Evolutionary conservation across 2,888 invertebrate genomes (phyloP).

Genomic region (Ophonus ardosiacus): DNA sequence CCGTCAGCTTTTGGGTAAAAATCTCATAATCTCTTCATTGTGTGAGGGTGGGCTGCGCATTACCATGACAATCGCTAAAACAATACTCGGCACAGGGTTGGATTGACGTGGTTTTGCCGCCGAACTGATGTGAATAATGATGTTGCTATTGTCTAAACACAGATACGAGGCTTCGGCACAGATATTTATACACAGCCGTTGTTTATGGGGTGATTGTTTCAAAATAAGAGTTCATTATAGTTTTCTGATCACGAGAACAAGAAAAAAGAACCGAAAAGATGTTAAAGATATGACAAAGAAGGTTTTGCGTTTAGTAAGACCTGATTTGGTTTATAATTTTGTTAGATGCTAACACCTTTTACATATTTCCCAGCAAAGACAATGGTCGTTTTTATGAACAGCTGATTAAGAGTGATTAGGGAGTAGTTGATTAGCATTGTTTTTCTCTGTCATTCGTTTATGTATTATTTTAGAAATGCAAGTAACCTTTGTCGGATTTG

Average conservation of each 20-base stretch:
- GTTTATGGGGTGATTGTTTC: constrained; percentile 41
- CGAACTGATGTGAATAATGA: constrained; percentile 42
- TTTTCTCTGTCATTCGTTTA: too few relatives aligned
- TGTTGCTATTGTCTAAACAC: constrained; percentile 48
- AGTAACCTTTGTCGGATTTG: too few relatives aligned
- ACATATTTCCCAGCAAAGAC: too few relatives aligned
- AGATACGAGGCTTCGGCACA: not conserved
- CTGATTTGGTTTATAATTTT: not conserved
- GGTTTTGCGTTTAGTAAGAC: not conserved
- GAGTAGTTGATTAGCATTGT: too few relatives aligned
- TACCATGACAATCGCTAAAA: constrained; percentile 58
- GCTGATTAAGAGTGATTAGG: too few relatives aligned
- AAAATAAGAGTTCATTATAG: constrained; percentile 33
- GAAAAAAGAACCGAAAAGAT: not conserved
- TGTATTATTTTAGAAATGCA: too few relatives aligned
- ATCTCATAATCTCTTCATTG: constrained; percentile 1
- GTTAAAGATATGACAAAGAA: not conserved
- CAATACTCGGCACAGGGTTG: constrained; percentile 41
- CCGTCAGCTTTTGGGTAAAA: not conserved
- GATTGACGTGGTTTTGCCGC: constrained; percentile 50
- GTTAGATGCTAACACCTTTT: not conserved
- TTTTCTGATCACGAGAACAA: constrained; percentile 33
- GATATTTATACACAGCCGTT: constrained; percentile 17
- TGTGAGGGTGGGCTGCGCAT: constrained; percentile 38
- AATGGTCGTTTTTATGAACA: too few relatives aligned